Conservation (phyloP, 1,140 invertebrate species). For the Eulimnadia texana region DNA sequence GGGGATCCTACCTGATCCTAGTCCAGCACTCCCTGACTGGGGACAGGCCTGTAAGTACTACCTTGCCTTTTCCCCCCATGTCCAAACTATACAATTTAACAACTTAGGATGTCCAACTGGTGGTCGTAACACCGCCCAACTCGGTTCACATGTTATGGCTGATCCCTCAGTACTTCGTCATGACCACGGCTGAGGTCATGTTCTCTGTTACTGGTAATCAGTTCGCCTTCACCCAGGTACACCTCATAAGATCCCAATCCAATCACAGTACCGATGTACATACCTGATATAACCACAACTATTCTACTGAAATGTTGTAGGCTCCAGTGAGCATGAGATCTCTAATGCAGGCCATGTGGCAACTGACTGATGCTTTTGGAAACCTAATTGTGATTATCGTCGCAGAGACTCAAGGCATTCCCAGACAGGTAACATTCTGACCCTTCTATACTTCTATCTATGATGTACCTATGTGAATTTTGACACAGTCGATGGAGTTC, state of each 20-base stretch:
- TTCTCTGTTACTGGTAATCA: conserved; percentile 83
- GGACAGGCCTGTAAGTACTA: too few species aligned
- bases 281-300: too few species aligned
- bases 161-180: conserved; percentile 70
- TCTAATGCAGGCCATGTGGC: conserved; percentile 73
- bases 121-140: conserved; percentile 44
- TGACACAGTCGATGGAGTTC: conserved; percentile 62
- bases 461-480: too few species aligned
- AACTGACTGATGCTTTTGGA: conserved; percentile 76
- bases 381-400: conserved; percentile 81
- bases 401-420: conserved; percentile 47
- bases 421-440: too few species aligned
- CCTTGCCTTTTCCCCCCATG: too few species aligned
- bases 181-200: conserved; percentile 71
- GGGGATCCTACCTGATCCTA: conserved; percentile 8
- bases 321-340: conserved; percentile 86
- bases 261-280: too few species aligned
- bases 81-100: too few species aligned
- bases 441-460: too few species aligned
- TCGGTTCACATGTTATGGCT: conserved; percentile 65
- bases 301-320: too few species aligned
- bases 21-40: conserved; percentile 9
- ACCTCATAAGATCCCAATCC: too few species aligned
- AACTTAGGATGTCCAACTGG: conserved; percentile 4
- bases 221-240: conserved; percentile 71